phyloP scores from a whole-genome alignment of 2,113 vertebrate genomes.

The Chionis minor region DNA sequence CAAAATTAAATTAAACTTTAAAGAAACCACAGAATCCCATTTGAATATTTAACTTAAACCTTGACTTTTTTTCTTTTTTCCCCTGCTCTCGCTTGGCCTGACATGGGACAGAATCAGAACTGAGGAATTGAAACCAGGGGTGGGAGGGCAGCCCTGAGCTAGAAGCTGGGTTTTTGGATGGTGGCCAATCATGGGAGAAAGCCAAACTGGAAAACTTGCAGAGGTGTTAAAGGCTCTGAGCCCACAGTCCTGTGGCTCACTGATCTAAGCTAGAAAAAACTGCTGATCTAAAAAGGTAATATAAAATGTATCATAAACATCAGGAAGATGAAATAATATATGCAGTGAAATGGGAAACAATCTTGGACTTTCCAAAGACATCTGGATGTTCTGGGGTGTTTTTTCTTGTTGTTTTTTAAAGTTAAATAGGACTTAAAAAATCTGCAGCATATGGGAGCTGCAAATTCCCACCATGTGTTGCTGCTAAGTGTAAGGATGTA shows the following conservation, averaged over 20 bases:
- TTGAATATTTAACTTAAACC: not conserved
- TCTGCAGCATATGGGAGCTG: not conserved
- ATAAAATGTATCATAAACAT: not conserved
- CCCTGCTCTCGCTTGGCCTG: not conserved
- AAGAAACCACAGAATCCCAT: not conserved
- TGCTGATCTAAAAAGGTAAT: not conserved
- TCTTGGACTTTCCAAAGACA: not conserved
- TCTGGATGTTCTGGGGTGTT: not conserved
- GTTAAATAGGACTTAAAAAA: not conserved
- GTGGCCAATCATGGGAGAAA: not conserved
- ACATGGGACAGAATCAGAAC: not conserved
- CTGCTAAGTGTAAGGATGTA: not conserved
- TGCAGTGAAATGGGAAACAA: not conserved
- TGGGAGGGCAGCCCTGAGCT: not conserved
- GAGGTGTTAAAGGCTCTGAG: not conserved
- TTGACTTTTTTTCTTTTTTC: not conserved
- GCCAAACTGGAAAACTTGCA: not conserved
- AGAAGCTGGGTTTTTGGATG: not conserved
- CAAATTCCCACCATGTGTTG: not conserved
- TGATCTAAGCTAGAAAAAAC: not conserved
- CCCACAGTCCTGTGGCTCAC: not conserved
- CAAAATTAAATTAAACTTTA: slow-evolving; percentile 23
- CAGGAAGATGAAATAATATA: not conserved
- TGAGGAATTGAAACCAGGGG: not conserved
- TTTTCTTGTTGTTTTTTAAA: not conserved